A percentile compares a stretch with the other conserved stretches of the same genome.
These are phyloP conservation scores for Alaudala cheleensis DNA, from an alignment of 2,113 vertebrate genomes.

Conservation along the genomic window DNA sequence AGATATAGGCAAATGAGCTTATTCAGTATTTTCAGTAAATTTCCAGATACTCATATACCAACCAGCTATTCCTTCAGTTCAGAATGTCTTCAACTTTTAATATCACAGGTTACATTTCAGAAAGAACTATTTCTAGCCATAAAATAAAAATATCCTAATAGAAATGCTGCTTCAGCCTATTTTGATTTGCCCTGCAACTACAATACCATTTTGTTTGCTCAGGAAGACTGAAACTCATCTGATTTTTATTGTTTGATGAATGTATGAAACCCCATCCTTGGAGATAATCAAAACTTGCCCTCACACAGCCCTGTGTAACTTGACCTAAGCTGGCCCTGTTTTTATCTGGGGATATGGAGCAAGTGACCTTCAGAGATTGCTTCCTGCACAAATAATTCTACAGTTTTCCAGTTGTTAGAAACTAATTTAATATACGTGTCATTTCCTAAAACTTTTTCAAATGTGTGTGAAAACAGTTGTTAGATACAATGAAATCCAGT, in stretches of 20 bases:
- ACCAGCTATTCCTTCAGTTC: not conserved
- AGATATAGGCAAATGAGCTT: not conserved
- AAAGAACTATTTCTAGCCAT: not conserved
- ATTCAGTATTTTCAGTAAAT: not conserved
- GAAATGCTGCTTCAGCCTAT: not conserved
- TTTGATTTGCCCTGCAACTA: not conserved
- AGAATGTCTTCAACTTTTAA: not conserved
- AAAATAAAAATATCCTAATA: not conserved
- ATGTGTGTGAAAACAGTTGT: not conserved
- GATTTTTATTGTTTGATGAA: not conserved
- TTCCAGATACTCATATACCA: not conserved
- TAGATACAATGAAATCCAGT: not conserved
- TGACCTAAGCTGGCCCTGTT: not conserved
- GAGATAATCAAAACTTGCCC: not conserved
- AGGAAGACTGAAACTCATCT: not conserved
- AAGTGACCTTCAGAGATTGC: not conserved
- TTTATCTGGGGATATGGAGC: not conserved
- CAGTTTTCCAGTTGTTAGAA: not conserved
- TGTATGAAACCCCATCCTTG: not conserved
- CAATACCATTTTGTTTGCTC: not conserved
- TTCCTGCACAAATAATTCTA: not conserved
- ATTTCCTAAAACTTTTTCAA: not conserved
- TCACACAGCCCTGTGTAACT: not conserved
- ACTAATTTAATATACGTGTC: not conserved
- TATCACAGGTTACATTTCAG: not conserved